Conservation (phyloP, 2,888 invertebrate species). For the Seira sanloemensis region DNA sequence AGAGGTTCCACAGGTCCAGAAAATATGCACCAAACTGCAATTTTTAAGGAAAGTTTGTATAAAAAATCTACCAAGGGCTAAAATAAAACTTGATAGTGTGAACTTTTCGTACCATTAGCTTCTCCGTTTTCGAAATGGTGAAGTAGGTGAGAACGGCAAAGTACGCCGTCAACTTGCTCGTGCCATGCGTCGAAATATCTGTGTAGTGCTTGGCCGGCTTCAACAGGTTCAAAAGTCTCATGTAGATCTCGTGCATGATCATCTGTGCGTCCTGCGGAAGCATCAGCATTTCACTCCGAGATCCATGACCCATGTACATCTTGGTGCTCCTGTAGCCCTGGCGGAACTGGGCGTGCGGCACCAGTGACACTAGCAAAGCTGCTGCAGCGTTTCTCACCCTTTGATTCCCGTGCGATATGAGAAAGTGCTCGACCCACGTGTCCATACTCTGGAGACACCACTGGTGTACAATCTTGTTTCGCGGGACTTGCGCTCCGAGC, state of each 20-base stretch:
- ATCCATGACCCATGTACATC: slow-evolving; percentile 65
- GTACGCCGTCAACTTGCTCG: slow-evolving; percentile 93
- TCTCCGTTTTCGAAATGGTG: slow-evolving; percentile 92
- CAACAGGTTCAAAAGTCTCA: slow-evolving; percentile 78
- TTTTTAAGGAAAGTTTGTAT: slow-evolving; percentile 1
- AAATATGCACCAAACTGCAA: slow-evolving; percentile 92
- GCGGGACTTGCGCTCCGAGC: slow-evolving; percentile 88
- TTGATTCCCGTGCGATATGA: slow-evolving; percentile 89
- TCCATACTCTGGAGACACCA: slow-evolving; percentile 96
- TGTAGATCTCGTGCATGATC: slow-evolving; percentile 78
- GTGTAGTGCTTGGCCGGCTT: slow-evolving; percentile 91
- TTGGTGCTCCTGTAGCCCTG: slow-evolving; percentile 85
- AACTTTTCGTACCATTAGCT: slow-evolving; percentile 85
- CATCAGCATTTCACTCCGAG: slow-evolving; percentile 72
- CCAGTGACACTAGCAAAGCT: slow-evolving; percentile 90
- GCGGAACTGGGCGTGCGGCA: slow-evolving; percentile 93
- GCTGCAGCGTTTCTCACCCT: slow-evolving; percentile 94
- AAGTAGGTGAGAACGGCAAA: slow-evolving; percentile 95
- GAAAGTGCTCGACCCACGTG: slow-evolving; percentile 92
- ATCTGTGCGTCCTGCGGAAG: slow-evolving; percentile 80
- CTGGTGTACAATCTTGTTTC: slow-evolving; percentile 92
- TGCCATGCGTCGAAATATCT: slow-evolving; percentile 90
- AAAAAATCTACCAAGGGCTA: slow-evolving; percentile 19
- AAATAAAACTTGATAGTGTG: too few species aligned
- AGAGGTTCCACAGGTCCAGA: slow-evolving; percentile 93